Evolutionary conservation across 2,113 vertebrate genomes (phyloP).

Genomic region (Platysternon megacephalum): DNA sequence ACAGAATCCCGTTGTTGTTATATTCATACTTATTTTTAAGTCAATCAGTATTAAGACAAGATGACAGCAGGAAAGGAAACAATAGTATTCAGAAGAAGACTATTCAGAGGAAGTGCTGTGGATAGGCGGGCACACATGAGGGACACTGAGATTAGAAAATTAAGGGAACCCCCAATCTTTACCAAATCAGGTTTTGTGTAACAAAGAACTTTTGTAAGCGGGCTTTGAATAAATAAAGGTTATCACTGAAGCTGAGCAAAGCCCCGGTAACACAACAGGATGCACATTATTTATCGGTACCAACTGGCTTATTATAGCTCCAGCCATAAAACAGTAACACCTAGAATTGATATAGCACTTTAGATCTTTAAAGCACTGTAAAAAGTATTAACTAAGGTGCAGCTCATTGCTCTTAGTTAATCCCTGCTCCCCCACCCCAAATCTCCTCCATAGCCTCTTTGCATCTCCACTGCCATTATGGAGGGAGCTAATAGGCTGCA

Average conservation of each 20-base stretch:
- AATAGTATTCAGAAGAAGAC: neutral
- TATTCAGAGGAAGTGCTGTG: neutral
- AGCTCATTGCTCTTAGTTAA: neutral
- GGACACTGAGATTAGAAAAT: neutral
- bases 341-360: slow-evolving; percentile 20
- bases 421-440: neutral
- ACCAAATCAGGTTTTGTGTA: accelerated
- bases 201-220: neutral
- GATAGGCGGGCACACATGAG: neutral
- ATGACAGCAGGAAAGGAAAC: neutral
- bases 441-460: neutral
- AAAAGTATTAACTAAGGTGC: neutral
- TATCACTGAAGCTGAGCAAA: neutral
- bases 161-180: neutral
- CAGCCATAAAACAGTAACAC: neutral
- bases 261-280: neutral
- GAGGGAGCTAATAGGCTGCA: neutral
- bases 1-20: neutral
- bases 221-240: neutral
- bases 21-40: neutral
- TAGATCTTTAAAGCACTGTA: neutral
- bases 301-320: neutral
- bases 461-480: accelerated
- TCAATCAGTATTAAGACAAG: neutral
- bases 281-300: neutral